phyloP scores from a whole-genome alignment of 2,113 vertebrate genomes.

The Antigone vipio region DNA sequence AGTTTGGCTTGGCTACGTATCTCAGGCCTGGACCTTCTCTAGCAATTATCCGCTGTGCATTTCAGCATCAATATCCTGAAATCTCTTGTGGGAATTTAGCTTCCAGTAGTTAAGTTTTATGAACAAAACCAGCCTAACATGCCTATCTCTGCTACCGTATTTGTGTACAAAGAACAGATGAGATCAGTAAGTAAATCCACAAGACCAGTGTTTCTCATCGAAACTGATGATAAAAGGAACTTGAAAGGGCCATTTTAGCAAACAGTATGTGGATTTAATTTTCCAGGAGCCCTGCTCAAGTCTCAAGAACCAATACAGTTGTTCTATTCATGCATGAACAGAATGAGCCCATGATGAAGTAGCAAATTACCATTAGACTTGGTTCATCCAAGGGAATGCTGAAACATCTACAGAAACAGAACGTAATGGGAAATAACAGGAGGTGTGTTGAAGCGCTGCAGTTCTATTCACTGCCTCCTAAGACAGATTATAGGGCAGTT shows the following conservation, averaged over 20 bases:
- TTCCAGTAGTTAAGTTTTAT: slow-evolving; percentile 17
- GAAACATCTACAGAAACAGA: background rate
- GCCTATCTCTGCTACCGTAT: background rate
- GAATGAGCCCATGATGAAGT: slow-evolving; percentile 46
- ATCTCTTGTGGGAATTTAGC: background rate
- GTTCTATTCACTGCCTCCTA: background rate
- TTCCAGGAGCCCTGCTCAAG: slow-evolving; percentile 1
- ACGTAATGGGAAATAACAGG: background rate
- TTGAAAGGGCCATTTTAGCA: slow-evolving; percentile 22
- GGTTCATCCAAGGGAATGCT: background rate
- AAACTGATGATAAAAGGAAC: slow-evolving; percentile 28
- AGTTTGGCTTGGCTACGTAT: background rate
- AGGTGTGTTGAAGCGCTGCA: background rate
- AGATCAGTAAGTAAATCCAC: slow-evolving; percentile 17
- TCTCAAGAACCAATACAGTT: slow-evolving; percentile 16
- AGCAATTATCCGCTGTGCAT: background rate
- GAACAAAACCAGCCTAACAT: background rate
- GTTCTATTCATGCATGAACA: slow-evolving; percentile 30
- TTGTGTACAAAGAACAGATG: background rate
- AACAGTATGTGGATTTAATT: slow-evolving; percentile 18
- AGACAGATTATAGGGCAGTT: background rate
- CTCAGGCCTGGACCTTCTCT: background rate
- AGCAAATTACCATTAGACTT: slow-evolving; percentile 35
- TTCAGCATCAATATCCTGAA: background rate
- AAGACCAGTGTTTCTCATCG: slow-evolving; percentile 14